phyloP scores from a whole-genome alignment of 2,113 vertebrate genomes.

The Turdus rufiventris region DNA sequence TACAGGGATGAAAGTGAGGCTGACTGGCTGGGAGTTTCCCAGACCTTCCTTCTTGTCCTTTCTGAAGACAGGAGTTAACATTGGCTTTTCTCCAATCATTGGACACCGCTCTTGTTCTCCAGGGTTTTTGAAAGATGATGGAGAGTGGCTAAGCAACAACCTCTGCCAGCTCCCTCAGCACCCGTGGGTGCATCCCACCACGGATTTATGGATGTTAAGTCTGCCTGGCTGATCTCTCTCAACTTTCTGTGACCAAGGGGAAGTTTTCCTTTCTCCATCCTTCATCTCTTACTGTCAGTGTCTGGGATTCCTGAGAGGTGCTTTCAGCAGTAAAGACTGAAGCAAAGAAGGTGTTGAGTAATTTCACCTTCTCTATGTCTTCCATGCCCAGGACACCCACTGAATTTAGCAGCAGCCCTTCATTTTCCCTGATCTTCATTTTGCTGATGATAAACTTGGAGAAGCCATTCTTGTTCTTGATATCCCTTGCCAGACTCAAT shows the following conservation, averaged over 20 bases:
- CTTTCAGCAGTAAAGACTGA: background rate
- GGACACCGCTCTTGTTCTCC: accelerated
- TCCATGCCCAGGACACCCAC: background rate
- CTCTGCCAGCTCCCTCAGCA: background rate
- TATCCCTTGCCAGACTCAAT: background rate
- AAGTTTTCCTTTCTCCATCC: background rate
- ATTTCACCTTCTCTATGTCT: background rate
- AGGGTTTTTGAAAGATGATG: background rate
- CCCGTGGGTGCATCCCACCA: background rate
- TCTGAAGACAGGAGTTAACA: background rate
- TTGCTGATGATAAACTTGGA: background rate
- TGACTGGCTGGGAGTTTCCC: background rate
- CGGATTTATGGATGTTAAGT: background rate
- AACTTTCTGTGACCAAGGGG: background rate
- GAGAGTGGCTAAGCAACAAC: background rate
- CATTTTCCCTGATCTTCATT: background rate
- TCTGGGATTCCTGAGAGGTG: background rate
- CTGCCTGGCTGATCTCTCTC: background rate
- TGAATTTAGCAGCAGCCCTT: background rate
- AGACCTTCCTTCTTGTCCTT: background rate
- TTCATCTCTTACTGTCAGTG: background rate
- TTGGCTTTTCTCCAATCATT: background rate
- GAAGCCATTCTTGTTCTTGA: background rate
- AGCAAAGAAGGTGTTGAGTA: background rate
- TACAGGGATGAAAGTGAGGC: background rate